Evolutionary conservation across 2,113 vertebrate species (phyloP).

Genomic region (Elephas maximus): DNA sequence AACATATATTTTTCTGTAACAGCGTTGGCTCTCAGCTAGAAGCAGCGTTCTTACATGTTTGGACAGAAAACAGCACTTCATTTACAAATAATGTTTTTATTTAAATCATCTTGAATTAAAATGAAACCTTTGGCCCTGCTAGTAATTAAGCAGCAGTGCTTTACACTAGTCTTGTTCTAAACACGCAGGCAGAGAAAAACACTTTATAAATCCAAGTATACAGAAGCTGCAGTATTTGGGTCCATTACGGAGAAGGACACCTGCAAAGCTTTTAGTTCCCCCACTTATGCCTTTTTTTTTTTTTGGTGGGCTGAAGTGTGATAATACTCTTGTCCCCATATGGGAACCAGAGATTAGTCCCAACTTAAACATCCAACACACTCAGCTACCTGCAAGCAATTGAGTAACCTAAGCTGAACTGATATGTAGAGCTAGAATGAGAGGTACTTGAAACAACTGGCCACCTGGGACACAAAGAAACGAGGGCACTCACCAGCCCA

Average conservation of each 20-base stretch:
- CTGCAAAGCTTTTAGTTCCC: constrained; percentile 56
- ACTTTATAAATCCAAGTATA: constrained; percentile 67
- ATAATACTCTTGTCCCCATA: constrained; percentile 50
- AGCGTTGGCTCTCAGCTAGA: constrained; percentile 41
- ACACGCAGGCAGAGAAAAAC: constrained; percentile 72
- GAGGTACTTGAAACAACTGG: constrained; percentile 50
- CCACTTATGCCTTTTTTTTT: background rate
- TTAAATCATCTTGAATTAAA: constrained; percentile 80
- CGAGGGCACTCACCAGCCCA: constrained; percentile 41
- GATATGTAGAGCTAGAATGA: constrained; percentile 24
- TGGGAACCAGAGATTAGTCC: constrained; percentile 63
- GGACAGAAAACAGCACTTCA: constrained; percentile 74
- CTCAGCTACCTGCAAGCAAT: constrained; percentile 62
- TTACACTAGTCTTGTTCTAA: constrained; percentile 69
- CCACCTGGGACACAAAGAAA: constrained; percentile 44
- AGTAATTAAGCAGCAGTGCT: constrained; percentile 76
- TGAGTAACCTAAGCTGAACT: background rate
- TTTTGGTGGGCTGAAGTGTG: constrained; percentile 59
- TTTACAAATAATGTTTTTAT: constrained; percentile 80
- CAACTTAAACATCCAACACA: background rate
- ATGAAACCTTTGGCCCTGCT: constrained; percentile 77
- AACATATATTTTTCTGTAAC: constrained; percentile 49
- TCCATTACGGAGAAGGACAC: constrained; percentile 67
- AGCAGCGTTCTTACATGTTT: constrained; percentile 64
- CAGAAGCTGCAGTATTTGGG: constrained; percentile 49